Evolutionary conservation across 2,113 vertebrate species (phyloP), one percentile per base, ranked within the genome.

Genomic region (Clupea harengus): DNA sequence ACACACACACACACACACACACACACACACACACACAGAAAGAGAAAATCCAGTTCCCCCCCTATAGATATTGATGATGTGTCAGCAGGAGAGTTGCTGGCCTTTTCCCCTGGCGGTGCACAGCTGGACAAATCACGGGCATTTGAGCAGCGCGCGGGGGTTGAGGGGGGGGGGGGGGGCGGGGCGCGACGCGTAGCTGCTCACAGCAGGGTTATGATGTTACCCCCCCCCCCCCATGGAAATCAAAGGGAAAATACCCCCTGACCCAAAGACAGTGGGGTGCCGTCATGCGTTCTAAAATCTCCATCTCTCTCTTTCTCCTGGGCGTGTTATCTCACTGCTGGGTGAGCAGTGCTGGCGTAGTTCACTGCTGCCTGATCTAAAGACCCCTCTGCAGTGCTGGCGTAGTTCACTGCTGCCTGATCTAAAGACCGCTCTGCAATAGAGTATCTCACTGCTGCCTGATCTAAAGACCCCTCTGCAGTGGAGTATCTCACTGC

Each of bases 121-220:
- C 81, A 91, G 86, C 82, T 28, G 88, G n/a, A 67, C 1, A 67
- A 88, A 91, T 49, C 44, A 78, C 80, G 82, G n/a, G 80, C 39
- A 15, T 81, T 22, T 22, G 50, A 81, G 15, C 49, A 57, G 82
- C 85, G 52, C 9, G 20, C 6, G 5, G 6, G 57, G 4, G 17
- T 9, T 84, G 22, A 81, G 64, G 75, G 84, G 60, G 72, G 47
- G 54, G 54, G 1, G 1, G 52, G 52, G 52, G 52, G 52, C n/a
- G n/a, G n/a, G n/a, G n/a, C n/a, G n/a, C n/a, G n/a, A n/a, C n/a
- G 6, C 2, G 52, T 5, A 18, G 57, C 17, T 86, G 85, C 18
- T 89, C 87, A 87, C 84, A 67, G 78, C 85, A 85, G 89, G 87
- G 75, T 90, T 88, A 87, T 91, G 90, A 86, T 57, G 52, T 57